Evolutionary conservation across 1,140 invertebrate species (phyloP).

Genomic region (Melipona quadrifasciata): DNA sequence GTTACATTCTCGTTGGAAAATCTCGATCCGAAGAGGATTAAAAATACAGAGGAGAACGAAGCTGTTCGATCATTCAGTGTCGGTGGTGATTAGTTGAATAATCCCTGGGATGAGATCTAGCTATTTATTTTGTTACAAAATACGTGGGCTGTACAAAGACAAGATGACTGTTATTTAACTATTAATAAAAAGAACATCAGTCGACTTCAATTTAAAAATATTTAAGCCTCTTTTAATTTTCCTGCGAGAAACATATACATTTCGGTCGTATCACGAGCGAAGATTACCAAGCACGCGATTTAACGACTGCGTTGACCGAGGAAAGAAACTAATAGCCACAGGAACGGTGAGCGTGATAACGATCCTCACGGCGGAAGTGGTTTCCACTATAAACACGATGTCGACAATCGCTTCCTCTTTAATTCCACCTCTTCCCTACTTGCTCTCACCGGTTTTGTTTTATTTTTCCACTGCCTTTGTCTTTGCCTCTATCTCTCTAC

Average conservation of each 20-base stretch:
- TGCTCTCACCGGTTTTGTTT: constrained; percentile 21
- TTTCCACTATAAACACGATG: constrained; percentile 32
- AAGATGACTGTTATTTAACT: too few species aligned
- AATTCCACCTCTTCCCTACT: constrained; percentile 36
- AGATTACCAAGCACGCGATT: background rate
- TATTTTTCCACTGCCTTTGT: constrained; percentile 39
- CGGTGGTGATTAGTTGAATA: too few species aligned
- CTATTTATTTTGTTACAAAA: too few species aligned
- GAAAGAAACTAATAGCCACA: constrained; percentile 12
- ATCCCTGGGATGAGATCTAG: too few species aligned
- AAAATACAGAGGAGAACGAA: too few species aligned
- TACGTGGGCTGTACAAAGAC: too few species aligned
- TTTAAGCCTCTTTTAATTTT: too few species aligned
- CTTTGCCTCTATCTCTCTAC: constrained; percentile 39
- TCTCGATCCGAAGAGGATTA: too few species aligned
- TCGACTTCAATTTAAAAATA: too few species aligned
- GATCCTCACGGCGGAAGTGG: constrained; percentile 40
- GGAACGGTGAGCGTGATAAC: background rate
- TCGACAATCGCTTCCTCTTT: constrained; percentile 41
- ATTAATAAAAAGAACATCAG: too few species aligned
- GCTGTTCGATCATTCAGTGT: too few species aligned
- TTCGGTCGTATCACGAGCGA: background rate
- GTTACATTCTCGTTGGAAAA: too few species aligned
- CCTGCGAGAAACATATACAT: background rate
- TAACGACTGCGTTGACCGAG: background rate